Conservation (phyloP, 2,113 vertebrate genomes). For the Poeciliopsis retropinna region DNA sequence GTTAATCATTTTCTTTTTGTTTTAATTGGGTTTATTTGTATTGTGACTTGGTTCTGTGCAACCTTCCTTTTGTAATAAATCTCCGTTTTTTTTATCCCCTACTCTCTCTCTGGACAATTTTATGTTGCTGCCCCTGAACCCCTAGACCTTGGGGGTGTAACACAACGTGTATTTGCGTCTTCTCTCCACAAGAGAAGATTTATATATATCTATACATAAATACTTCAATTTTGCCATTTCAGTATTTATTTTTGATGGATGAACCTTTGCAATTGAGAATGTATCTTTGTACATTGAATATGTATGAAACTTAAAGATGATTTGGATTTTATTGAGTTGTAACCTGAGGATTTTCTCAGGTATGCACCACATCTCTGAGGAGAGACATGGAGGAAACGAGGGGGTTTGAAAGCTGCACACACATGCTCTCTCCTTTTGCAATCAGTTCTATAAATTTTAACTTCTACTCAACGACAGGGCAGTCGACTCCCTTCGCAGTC, state of each 20-base stretch:
- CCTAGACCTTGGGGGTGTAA: too few species aligned
- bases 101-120: too few species aligned
- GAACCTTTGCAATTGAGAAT: constrained; percentile 96
- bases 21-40: too few species aligned
- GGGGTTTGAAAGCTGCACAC: not conserved
- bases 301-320: constrained; percentile 85
- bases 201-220: constrained; percentile 3
- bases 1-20: too few species aligned
- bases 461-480: not conserved
- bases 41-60: too few species aligned
- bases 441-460: constrained; percentile 4
- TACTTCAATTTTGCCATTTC: constrained; percentile 89
- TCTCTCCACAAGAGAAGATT: constrained; percentile 70
- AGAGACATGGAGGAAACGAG: too few species aligned
- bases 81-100: too few species aligned
- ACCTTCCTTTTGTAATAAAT: too few species aligned
- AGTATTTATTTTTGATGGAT: constrained; percentile 98
- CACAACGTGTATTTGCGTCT: constrained; percentile 54
- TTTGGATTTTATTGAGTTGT: constrained; percentile 68
- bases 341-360: constrained; percentile 48
- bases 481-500: too few species aligned
- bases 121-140: too few species aligned
- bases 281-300: constrained; percentile 98
- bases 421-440: not conserved
- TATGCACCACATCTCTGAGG: constrained; percentile 73